Conservation (phyloP, 2,113 vertebrate genomes). For the Clarias gariepinus region DNA sequence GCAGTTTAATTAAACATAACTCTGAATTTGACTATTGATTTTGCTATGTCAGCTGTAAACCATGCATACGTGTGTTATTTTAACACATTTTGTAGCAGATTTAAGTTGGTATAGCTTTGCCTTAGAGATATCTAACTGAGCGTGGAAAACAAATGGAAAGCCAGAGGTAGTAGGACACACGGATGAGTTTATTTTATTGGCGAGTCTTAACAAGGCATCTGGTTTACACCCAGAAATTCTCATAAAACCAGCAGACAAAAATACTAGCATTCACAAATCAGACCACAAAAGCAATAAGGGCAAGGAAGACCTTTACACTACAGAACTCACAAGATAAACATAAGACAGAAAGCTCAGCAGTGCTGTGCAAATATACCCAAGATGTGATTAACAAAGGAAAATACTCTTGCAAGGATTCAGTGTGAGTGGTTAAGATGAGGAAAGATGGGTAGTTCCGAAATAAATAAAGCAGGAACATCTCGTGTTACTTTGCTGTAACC, state of each 20-base stretch:
- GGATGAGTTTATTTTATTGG: neutral
- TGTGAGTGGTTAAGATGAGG: neutral
- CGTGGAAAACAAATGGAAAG: neutral
- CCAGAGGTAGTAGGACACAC: neutral
- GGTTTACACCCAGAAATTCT: slow-evolving; percentile 4
- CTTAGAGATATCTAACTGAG: neutral
- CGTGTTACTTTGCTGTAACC: too few relatives aligned
- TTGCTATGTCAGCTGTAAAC: neutral
- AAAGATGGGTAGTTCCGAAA: neutral
- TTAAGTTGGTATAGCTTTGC: neutral
- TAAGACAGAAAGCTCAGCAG: neutral
- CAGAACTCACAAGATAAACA: neutral
- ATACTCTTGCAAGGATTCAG: neutral
- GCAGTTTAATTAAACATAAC: neutral
- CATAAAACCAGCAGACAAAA: slow-evolving; percentile 14
- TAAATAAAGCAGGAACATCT: neutral
- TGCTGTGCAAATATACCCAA: neutral
- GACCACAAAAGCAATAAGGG: neutral
- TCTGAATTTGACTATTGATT: neutral
- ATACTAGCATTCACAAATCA: neutral
- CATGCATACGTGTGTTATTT: neutral
- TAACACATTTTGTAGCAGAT: slow-evolving; percentile 1
- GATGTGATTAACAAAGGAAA: neutral
- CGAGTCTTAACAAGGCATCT: neutral
- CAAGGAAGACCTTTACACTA: neutral